Base-by-base conservation (phyloP, 2,888 invertebrate genomes). In the Lithodes maja region DNA sequence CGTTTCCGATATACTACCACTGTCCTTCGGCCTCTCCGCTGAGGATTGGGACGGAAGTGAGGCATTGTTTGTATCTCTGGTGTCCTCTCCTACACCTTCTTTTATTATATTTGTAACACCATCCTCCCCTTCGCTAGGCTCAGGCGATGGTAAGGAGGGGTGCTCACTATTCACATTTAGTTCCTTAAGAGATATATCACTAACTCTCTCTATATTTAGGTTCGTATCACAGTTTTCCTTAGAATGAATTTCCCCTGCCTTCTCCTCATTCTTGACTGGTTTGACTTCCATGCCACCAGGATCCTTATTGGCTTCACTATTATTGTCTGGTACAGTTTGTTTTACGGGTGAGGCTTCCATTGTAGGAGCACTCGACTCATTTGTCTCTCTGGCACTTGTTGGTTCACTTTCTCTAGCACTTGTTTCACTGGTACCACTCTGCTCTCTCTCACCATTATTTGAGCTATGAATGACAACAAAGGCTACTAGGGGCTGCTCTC, bases 401-500 rank as follows among this genome's bases (percentile, higher is more conserved):
- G 33, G 33, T 33, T 33, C 33, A 33, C 33, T 33, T 33, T 33
- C 33, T 33, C 33, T 33, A 33, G 5, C 54, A 83, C 54, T 83
- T 3, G 12, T 15, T 33, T 33, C 33, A 33, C 33, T 33, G 33
- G 33, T 33, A 33, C 33, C 33, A 33, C 33, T 33, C 61, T 61
- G 61, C 12, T 61, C 61, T 12, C 61, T 61, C 61, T 61, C 61
- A 17, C 52, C 75, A 5, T 15, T 71, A 2, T 52, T 52, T 54
- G 50, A 80, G 77, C 88, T 89, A 68, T 90, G 90, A 49, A 90
- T 85, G 7, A 90, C 90, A 1, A 90, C 90, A 9, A 90, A 87
- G 3, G 90, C 90, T 33, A 90, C 77, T 15, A 90, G 52, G 0
- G 87, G 90, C 49, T 90, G 90, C 52, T 90, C 90, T 71, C 87